Evolutionary conservation across 2,113 vertebrate species (phyloP), one percentile per base, ranked within the genome.

Genomic region (Platycercus adscitus): DNA sequence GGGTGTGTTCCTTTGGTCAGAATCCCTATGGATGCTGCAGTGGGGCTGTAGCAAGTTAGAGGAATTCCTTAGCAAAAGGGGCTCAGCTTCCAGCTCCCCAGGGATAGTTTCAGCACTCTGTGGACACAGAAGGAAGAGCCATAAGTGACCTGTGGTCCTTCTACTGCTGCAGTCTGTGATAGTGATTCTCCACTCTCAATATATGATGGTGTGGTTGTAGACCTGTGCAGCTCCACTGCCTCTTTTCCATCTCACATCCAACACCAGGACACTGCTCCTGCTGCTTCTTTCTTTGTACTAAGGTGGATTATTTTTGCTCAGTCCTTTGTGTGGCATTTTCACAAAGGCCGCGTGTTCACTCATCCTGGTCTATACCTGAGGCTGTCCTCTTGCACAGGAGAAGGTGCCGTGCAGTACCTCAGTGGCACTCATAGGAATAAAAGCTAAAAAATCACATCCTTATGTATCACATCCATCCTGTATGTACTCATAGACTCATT

Each of bases 311-410:
- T 9, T 66, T 83, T 44, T 81, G 15, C 31, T 88, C 28, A n/a
- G 37, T 52, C 24, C 11, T 43, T 55, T 16, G 1, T 1, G 26
- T 52, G 49, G 7, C 8, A 13, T 14, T 49, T 37, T 7, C 44
- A 14, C 1, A 2, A 61, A 56, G 33, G 24, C 18, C 24, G 5
- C 0, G 0, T 68, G 78, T 44, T 68, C 47, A 26, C 44, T 50
- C 35, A 16, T 7, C 81, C 12, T 56, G 11, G 49, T 28, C 53
- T 50, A 10, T 11, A 4, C 50, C 25, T 46, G 55, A 39, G n/a
- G 14, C 23, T 33, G 8, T 44, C 66, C 31, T 60, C n/a, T 46
- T 63, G 35, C n/a, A 21, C 4, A 50, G 43, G 18, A 39, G 18
- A 79, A 46, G 29, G 7, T 79, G 24, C 49, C 44, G 11, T 18